Base-by-base conservation (phyloP, 2,113 vertebrate species). In the Sinocyclocheilus anshuiensis region DNA sequence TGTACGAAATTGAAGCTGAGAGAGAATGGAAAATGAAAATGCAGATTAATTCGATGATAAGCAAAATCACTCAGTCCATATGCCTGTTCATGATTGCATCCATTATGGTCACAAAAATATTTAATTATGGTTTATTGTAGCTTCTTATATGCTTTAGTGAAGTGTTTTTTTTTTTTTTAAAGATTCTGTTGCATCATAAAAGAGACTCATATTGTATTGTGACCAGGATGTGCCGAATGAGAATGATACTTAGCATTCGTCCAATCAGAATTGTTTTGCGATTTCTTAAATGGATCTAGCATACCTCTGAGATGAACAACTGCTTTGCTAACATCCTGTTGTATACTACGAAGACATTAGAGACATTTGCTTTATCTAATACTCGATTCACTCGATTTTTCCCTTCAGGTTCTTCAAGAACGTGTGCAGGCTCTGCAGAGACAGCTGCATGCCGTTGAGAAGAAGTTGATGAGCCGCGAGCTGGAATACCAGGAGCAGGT, bases 401-500 rank as follows among this genome's bases (percentile, higher is more conserved):
- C 36, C 33, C 87, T 83, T 84, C 95, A 99, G 98, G 92, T 89
- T 89, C 89, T 98, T 83, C 95, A 96, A 91, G 94, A 96, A 1
- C 96, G 97, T 90, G 86, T 96, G 85, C 96, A 97, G 89, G 92
- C 87, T 87, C 95, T 94, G 11, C 92, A 94, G 57, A 93, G 45
- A 77, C 95, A 96, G 89, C 55, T 94, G 1, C 92, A 92, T 1
- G 77, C 90, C 24, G 88, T 90, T 0, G 97, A 98, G 92, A 97
- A 95, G 90, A 96, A 93, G 88, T 90, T 98, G 26, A 96, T 97
- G 1, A 93, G 86, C 88, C 94, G 92, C 90, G 97, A 97, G 86
- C 90, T 99, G 77, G 96, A 96, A 89, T 90, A 89, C 0, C 96
- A 97, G 12, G 96, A 97, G 78, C 97, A 98, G 98, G 98, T 99